Percentiles rank a stretch among this genome's conserved stretches.
phyloP scores from a whole-genome alignment of 2,888 invertebrate species.

The Caenorhabditis japonica region DNA sequence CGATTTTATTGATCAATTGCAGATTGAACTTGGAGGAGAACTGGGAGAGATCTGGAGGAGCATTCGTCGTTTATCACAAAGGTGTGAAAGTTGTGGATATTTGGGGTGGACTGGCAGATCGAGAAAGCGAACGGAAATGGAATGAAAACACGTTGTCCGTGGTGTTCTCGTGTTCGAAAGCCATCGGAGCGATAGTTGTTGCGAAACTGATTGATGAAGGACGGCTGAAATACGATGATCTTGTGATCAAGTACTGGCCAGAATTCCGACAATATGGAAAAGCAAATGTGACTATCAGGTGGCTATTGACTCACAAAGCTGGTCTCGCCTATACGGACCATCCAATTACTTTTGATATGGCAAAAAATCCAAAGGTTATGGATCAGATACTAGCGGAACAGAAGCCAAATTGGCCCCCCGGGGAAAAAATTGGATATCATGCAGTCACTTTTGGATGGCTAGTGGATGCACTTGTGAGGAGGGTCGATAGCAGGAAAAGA shows the following conservation, averaged over 20 bases:
- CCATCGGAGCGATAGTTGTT: constrained; percentile 69
- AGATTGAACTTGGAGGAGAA: constrained; percentile 66
- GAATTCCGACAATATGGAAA: constrained; percentile 79
- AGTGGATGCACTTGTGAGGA: constrained; percentile 62
- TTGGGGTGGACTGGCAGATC: constrained; percentile 79
- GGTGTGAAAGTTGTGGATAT: constrained; percentile 77
- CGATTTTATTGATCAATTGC: constrained; percentile 11
- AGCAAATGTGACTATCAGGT: constrained; percentile 77
- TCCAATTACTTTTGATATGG: constrained; percentile 73
- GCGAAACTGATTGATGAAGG: constrained; percentile 78
- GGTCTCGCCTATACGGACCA: constrained; percentile 78
- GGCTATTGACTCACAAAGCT: constrained; percentile 73
- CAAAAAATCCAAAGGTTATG: constrained; percentile 74
- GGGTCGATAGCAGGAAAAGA: constrained; percentile 69
- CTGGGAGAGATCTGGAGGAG: constrained; percentile 77
- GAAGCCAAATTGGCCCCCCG: constrained; percentile 72
- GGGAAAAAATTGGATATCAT: constrained; percentile 78
- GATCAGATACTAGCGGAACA: constrained; percentile 76
- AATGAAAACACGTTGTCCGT: constrained; percentile 67
- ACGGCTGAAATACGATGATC: constrained; percentile 77
- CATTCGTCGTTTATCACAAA: constrained; percentile 78
- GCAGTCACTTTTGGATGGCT: constrained; percentile 78
- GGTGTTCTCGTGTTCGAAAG: constrained; percentile 69
- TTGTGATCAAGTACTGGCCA: constrained; percentile 78
- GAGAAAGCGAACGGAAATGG: constrained; percentile 63